Evolutionary conservation across 2,113 vertebrate genomes (phyloP), one percentile per base, ranked within the genome.

Genomic region (Phyllostomus hastatus): DNA sequence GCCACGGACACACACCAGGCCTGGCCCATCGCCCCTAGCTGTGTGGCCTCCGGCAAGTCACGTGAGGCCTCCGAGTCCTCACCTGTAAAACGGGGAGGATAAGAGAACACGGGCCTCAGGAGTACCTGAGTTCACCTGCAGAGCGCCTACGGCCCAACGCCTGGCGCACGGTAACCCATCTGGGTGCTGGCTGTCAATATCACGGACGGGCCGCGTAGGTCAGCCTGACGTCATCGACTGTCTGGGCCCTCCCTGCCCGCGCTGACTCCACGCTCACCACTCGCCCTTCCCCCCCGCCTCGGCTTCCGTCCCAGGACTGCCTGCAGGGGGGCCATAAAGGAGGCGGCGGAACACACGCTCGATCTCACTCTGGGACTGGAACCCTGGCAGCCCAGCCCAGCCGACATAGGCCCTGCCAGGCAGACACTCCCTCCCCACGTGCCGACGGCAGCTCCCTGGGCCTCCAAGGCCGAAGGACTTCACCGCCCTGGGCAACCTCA

Each of bases 141-240:
- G 33, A 43, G 28, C 48, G 28, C 35, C 22, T 28, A 48, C 1
- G 19, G 16, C 5, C 16, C 0, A 5, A 54, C 1, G 12, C 28
- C 64, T 0, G 1, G 76, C 41, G 20, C 41, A 2, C 0, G 0
- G 66, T 1, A 48, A 50, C 28, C 73, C 33, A 5, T 5, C 0
- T 5, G 11, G 20, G 10, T 38, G 69, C 52, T 8, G 54, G 19
- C 35, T 50, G 15, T 24, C 20, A 31, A 61, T 2, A 28, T 2
- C 31, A 20, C 0, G 4, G 16, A 20, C 2, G 2, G 20, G 64
- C 8, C 64, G 26, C 48, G 35, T 7, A 75, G 6, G 6, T 59
- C 1, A 16, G 76, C 57, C 22, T 31, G 59, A 76, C 2, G 19
- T 31, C 24, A 52, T 4, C 28, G 5, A 6, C 0, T n/a, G 59